Evolutionary conservation across 1,140 invertebrate genomes (phyloP), one percentile per base, ranked within the genome.

Genomic region (Cardiocondyla obscurior): DNA sequence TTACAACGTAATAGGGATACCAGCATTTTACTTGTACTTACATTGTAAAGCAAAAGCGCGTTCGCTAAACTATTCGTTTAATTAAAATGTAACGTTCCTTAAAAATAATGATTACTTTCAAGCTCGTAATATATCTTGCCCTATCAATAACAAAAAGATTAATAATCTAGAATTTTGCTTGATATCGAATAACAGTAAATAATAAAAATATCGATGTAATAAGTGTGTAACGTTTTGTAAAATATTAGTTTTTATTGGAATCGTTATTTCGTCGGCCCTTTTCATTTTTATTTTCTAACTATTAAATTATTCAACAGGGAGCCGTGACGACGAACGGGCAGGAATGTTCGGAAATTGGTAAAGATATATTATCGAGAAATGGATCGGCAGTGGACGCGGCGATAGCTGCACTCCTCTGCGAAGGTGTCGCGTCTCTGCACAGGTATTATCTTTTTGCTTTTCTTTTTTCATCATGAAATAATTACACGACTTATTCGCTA

Each of bases 381-480:
- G 98, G 98, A 2, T 96, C 96, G 60, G 97, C 97, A 3, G 97
- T 97, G 0, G 98, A 99, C 94, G 97, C 97, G 2, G 96, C 97
- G 0, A 97, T 99, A 53, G 96, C 97, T 0, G 93, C 96, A 0
- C 91, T 97, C 55, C 95, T 98, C n/a, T 98, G 98, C 91, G 96
- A 97, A 90, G 97, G 97, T 0, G 95, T 98, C 1, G 95, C 97
- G 3, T 97, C 98, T 88, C 94, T 96, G 5, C 96, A 98, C 88
- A 97, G 93, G 94, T 94, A 87, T 28, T 65, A 10, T 39, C 33
- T 19, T 42, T 44, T 8, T 8, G n/a, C 28, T 36, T 2, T 0
- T 39, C 10, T 42, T 39, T 51, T 1, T n/a, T 46, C 14, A n/a
- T n/a, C n/a, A n/a, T n/a, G n/a, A n/a, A n/a, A n/a, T n/a, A n/a